Evolutionary conservation across 2,888 invertebrate genomes (phyloP).

Genomic region (Hesperia comma): DNA sequence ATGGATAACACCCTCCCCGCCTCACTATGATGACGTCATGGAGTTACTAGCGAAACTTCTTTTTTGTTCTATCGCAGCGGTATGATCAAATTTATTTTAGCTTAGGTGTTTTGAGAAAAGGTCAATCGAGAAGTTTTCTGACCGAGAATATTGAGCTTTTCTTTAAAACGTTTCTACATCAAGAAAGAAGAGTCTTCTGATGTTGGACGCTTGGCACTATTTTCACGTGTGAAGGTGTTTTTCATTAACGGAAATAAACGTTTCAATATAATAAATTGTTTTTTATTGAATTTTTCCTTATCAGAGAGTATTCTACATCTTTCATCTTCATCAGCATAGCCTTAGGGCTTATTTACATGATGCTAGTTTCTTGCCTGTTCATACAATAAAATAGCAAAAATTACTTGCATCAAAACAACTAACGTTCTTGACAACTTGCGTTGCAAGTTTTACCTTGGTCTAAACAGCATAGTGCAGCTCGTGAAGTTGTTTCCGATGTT

Average conservation of each 20-base stretch:
- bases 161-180: slow-evolving; percentile 39
- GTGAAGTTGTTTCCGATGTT: too few relatives aligned
- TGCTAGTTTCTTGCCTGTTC: too few relatives aligned
- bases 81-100: slow-evolving; percentile 30
- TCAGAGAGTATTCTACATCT: too few relatives aligned
- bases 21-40: slow-evolving; percentile 44
- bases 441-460: too few relatives aligned
- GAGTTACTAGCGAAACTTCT: slow-evolving; percentile 46
- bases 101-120: slow-evolving; percentile 38
- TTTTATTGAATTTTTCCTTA: neutral
- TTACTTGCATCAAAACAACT: too few relatives aligned
- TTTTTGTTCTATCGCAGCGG: slow-evolving; percentile 38
- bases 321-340: too few relatives aligned
- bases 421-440: too few relatives aligned
- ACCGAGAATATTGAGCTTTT: slow-evolving; percentile 37
- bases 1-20: slow-evolving; percentile 62
- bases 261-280: slow-evolving; percentile 38
- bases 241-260: slow-evolving; percentile 59
- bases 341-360: too few relatives aligned
- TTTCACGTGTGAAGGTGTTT: slow-evolving; percentile 55
- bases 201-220: slow-evolving; percentile 53
- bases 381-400: too few relatives aligned
- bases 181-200: slow-evolving; percentile 53
- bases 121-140: slow-evolving; percentile 22
- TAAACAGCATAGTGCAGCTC: too few relatives aligned